These are phyloP conservation scores for Loripinus fragilis DNA, from an alignment of 2,888 invertebrate species.

Conservation along the genomic window DNA sequence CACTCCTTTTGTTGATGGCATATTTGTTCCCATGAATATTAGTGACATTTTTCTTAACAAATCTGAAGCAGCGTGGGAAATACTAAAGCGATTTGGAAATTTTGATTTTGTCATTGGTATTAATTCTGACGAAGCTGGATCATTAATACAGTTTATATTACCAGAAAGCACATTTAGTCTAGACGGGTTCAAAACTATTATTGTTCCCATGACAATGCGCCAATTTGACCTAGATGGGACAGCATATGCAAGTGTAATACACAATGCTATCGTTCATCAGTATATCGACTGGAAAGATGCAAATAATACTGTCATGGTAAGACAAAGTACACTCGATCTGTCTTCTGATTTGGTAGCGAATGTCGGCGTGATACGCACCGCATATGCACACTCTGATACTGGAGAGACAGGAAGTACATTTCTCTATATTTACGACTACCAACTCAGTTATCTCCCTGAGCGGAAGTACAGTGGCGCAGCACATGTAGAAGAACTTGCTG, in stretches of 20 bases:
- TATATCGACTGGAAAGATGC: background rate
- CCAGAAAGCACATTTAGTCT: background rate
- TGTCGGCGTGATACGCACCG: background rate
- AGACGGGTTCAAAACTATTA: background rate
- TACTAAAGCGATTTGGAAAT: background rate
- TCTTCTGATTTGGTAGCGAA: background rate
- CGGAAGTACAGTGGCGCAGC: background rate
- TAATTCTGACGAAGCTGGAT: background rate
- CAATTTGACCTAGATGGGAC: background rate
- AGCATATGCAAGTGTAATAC: background rate
- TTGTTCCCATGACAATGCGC: background rate
- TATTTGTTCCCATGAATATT: background rate
- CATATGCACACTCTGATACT: background rate
- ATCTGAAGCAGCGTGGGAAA: background rate
- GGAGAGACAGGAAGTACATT: background rate
- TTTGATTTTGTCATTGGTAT: constrained; percentile 9
- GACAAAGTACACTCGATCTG: background rate
- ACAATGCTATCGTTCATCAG: background rate
- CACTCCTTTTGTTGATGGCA: background rate
- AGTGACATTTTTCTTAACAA: background rate
- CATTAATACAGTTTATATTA: background rate
- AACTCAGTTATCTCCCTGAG: background rate
- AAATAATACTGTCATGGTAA: background rate
- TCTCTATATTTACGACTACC: background rate
- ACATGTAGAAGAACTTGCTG: background rate